A percentile compares a stretch with the other conserved stretches of the same genome.
Conservation (phyloP, 2,888 invertebrate genomes). For the Prosopocoilus inquinatus region DNA sequence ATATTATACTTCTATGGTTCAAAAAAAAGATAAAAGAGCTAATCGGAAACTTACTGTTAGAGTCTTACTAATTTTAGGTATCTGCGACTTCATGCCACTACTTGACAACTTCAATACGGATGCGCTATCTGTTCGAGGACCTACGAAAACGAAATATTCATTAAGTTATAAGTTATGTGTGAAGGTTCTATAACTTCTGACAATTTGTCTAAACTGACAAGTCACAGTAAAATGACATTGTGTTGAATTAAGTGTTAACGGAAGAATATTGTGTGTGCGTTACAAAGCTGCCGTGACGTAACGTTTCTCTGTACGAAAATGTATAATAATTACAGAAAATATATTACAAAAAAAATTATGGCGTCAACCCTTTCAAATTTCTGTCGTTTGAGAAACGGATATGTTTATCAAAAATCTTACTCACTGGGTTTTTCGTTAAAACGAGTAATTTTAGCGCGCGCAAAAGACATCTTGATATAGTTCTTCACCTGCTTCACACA, state of each 20-base stretch:
- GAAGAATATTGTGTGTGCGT: slow-evolving; percentile 10
- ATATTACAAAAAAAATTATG: too few species aligned
- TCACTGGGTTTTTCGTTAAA: slow-evolving; percentile 25
- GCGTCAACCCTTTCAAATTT: too few species aligned
- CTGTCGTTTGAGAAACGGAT: too few species aligned
- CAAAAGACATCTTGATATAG: slow-evolving; percentile 28
- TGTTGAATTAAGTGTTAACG: slow-evolving; percentile 16
- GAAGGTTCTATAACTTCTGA: not conserved
- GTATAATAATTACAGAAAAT: too few species aligned
- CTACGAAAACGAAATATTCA: slow-evolving; percentile 6
- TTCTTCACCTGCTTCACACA: slow-evolving; percentile 19
- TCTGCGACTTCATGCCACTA: slow-evolving; percentile 13
- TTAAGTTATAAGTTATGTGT: not conserved
- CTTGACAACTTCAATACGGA: not conserved
- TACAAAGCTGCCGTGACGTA: too few species aligned
- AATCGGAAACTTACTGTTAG: slow-evolving; percentile 10
- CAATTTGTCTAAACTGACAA: not conserved
- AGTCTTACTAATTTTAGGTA: slow-evolving; percentile 17
- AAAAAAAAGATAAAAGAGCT: too few species aligned
- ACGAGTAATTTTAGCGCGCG: slow-evolving; percentile 26
- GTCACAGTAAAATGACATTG: not conserved
- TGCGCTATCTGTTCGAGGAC: slow-evolving; percentile 2
- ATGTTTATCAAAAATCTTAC: slow-evolving; percentile 3
- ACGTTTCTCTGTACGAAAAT: too few species aligned
- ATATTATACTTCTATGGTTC: too few species aligned